These are phyloP conservation scores for Acrobasis suavella DNA, from an alignment of 2,888 invertebrate genomes.

Conservation along the genomic window DNA sequence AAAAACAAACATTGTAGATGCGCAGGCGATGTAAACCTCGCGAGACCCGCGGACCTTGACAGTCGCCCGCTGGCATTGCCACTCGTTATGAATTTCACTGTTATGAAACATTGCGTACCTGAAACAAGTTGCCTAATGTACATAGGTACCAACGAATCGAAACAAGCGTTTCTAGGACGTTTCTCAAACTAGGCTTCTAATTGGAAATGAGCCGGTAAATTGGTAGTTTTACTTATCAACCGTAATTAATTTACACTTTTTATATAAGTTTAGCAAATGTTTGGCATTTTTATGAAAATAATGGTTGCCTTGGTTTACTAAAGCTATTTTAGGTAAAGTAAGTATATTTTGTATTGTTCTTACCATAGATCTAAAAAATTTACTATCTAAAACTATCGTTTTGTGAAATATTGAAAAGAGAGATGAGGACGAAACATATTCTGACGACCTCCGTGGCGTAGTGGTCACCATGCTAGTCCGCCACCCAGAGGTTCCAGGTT, in stretches of 20 bases:
- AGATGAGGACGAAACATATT: too few relatives aligned
- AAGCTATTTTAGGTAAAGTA: too few relatives aligned
- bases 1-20: background rate
- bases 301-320: too few relatives aligned
- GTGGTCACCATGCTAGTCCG: too few relatives aligned
- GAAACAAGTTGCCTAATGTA: constrained; percentile 48
- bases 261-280: too few relatives aligned
- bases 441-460: too few relatives aligned
- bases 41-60: constrained; percentile 42
- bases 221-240: background rate
- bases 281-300: too few relatives aligned
- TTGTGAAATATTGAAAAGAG: too few relatives aligned
- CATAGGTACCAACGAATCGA: constrained; percentile 17
- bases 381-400: too few relatives aligned
- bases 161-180: constrained; percentile 11
- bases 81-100: constrained; percentile 61
- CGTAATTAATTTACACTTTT: background rate
- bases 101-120: constrained; percentile 58
- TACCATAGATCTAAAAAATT: too few relatives aligned
- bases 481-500: too few relatives aligned
- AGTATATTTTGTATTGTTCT: too few relatives aligned
- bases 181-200: background rate
- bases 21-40: constrained; percentile 1
- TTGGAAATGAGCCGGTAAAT: background rate
- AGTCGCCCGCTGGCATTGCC: constrained; percentile 50